phyloP scores from a whole-genome alignment of 2,797 vertebrate genomes.

The Simalia tracyae region DNA sequence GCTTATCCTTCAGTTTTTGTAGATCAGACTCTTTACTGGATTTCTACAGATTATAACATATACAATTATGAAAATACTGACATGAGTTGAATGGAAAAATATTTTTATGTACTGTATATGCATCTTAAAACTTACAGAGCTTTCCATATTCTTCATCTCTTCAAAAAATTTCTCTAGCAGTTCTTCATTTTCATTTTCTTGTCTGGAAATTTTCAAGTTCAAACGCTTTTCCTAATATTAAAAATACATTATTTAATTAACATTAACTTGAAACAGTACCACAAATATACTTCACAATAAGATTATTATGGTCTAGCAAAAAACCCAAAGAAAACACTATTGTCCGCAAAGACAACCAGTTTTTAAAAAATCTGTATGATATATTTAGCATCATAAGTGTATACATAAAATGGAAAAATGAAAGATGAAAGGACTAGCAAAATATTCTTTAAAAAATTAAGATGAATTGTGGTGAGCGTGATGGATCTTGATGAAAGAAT shows the following conservation, averaged over 20 bases:
- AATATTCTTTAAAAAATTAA: neutral
- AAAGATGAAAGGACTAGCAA: neutral
- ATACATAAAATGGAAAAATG: neutral
- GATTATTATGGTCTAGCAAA: neutral
- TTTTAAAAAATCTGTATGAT: neutral
- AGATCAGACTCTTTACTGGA: conserved; percentile 65
- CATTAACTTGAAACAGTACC: neutral
- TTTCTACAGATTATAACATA: conserved; percentile 67
- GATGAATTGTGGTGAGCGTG: neutral
- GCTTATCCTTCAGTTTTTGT: conserved; percentile 61
- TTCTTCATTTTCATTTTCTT: conserved; percentile 51
- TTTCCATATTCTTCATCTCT: conserved; percentile 58
- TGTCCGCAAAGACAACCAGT: neutral
- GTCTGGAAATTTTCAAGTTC: conserved; percentile 57
- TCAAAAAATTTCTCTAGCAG: conserved; percentile 48
- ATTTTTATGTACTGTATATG: neutral
- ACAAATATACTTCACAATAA: neutral
- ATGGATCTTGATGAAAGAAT: neutral
- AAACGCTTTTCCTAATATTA: conserved; percentile 43
- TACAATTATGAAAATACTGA: conserved; percentile 21
- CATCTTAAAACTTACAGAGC: conserved; percentile 67
- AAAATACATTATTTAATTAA: neutral
- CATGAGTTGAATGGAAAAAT: neutral
- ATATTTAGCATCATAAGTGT: neutral
- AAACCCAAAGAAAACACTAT: neutral